A percentile compares a stretch with the other conserved stretches of the same genome.
phyloP scores from a whole-genome alignment of 1,140 invertebrate genomes.

The Papilio polytes region DNA sequence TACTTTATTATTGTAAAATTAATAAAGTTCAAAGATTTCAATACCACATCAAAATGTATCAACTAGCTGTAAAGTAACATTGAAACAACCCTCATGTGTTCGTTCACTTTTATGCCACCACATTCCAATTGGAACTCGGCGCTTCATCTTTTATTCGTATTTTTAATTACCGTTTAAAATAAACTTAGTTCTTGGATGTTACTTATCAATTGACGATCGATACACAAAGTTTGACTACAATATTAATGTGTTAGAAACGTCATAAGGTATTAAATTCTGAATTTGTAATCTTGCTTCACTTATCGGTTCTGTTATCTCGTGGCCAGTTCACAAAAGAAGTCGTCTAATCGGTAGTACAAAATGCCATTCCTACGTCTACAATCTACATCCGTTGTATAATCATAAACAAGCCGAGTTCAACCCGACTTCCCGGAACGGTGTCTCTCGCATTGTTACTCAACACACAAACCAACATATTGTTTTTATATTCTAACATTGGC shows the following conservation, averaged over 20 bases:
- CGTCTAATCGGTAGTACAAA: constrained; percentile 65
- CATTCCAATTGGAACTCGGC: neutral
- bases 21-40: constrained; percentile 10
- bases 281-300: neutral
- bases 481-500: constrained; percentile 38
- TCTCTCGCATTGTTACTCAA: constrained; percentile 63
- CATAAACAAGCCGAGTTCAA: constrained; percentile 74
- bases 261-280: neutral
- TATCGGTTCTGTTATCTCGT: neutral
- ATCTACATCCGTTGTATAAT: constrained; percentile 76
- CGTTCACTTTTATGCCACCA: constrained; percentile 11
- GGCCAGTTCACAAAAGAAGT: constrained; percentile 52
- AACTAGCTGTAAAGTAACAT: constrained; percentile 8
- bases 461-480: constrained; percentile 44
- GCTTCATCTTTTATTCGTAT: neutral
- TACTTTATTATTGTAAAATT: neutral
- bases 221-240: too few relatives aligned
- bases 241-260: neutral
- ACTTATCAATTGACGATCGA: constrained; percentile 1
- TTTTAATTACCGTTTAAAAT: constrained; percentile 14
- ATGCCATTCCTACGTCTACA: constrained; percentile 68
- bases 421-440: constrained; percentile 76
- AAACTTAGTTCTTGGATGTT: neutral
- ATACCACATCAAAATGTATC: constrained; percentile 35
- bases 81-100: neutral